Base-by-base conservation (phyloP, 2,888 invertebrate species). In the Xylophagus ater region DNA sequence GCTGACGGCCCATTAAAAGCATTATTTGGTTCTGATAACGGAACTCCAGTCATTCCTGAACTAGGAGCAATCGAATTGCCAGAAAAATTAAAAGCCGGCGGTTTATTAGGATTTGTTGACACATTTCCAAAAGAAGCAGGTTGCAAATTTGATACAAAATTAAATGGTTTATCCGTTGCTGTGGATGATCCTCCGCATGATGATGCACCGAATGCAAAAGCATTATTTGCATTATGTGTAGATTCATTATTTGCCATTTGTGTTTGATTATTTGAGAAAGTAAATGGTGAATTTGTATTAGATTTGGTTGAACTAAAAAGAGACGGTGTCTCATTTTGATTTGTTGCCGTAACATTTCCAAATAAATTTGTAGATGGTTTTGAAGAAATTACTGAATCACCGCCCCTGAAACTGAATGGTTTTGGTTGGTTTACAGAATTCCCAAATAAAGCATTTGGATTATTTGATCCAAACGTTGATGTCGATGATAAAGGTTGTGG, bases 91-190 rank as follows among this genome's bases (percentile, higher is more conserved):
- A 41, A 35, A 1, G 35, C 17, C 2, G 33, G 31, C 9, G 34
- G 20, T 23, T 30, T 34, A 15, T n/a, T 18, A 7, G 29, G 14
- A 8, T 9, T 17, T 10, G 35, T n/a, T n/a, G n/a, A n/a, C n/a
- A n/a, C 15, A 12, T 26, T 38, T 8, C 36, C 34, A 19, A 43
- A 43, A n/a, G n/a, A n/a, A n/a, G n/a, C n/a, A n/a, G n/a, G n/a
- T n/a, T n/a, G n/a, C n/a, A n/a, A n/a, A n/a, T n/a, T n/a, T n/a
- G n/a, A n/a, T n/a, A n/a, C n/a, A n/a, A n/a, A n/a, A n/a, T n/a
- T n/a, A n/a, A 23, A 39, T 36, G 20, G 32, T 39, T 21, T n/a
- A n/a, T n/a, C n/a, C 20, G 20, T 20, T 34, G n/a, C 9, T 28
- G n/a, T 21, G 25, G 26, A n/a, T 26, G n/a, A n/a, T n/a, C n/a